Conservation (phyloP, 1,140 invertebrate genomes). For the Drosophila lacteicornis region DNA sequence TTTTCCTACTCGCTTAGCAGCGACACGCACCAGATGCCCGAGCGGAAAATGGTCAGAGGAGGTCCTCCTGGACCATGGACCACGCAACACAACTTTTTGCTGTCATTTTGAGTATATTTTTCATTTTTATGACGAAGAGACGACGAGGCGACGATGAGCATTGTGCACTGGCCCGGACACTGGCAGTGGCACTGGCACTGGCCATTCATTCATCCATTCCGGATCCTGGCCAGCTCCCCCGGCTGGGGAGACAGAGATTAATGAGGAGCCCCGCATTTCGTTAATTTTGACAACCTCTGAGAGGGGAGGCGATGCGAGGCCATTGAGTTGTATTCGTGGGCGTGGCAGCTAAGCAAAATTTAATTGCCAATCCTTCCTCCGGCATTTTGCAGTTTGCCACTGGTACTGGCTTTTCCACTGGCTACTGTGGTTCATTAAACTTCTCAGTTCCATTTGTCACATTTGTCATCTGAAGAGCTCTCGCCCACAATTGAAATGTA, state of each 20-base stretch:
- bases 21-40: constrained; percentile 53
- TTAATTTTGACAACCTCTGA: constrained; percentile 79
- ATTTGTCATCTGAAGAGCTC: constrained; percentile 59
- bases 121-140: constrained; percentile 63
- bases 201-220: constrained; percentile 54
- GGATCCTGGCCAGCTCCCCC: constrained; percentile 29
- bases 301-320: constrained; percentile 33
- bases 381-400: constrained; percentile 65
- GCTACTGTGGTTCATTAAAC: constrained; percentile 78
- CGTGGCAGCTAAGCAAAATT: constrained; percentile 60
- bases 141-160: constrained; percentile 28
- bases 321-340: constrained; percentile 60
- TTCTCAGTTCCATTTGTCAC: constrained; percentile 79
- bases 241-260: constrained; percentile 75
- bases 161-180: constrained; percentile 48
- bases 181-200: constrained; percentile 25
- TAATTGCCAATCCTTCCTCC: constrained; percentile 55
- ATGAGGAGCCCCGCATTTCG: constrained; percentile 76
- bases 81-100: constrained; percentile 79
- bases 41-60: constrained; percentile 3
- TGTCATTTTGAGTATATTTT: constrained; percentile 78
- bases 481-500: constrained; percentile 72
- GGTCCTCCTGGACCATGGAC: constrained; percentile 5
- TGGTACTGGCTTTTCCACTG: constrained; percentile 18
- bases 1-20: constrained; percentile 8